These are phyloP conservation scores for Plutomurus gul DNA, from an alignment of 1,140 invertebrate species.

Conservation along the genomic window DNA sequence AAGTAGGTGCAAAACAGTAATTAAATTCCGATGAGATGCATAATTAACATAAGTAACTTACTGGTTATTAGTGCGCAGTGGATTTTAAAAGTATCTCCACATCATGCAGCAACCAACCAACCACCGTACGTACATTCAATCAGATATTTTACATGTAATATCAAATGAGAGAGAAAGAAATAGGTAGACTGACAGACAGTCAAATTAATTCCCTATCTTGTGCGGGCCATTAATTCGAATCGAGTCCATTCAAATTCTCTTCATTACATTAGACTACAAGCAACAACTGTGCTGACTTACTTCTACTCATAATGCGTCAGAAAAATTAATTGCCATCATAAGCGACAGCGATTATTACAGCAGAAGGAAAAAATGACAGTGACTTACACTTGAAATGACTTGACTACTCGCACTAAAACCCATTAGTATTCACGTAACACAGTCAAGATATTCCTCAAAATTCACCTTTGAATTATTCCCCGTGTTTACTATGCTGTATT, in stretches of 20 bases:
- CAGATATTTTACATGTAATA: not conserved
- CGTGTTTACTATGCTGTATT: too few species aligned
- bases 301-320: not conserved
- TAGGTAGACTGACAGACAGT: not conserved
- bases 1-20: too few species aligned
- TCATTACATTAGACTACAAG: too few species aligned
- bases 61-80: too few species aligned
- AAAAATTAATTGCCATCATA: not conserved
- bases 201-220: not conserved
- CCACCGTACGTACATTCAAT: too few species aligned
- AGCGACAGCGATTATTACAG: not conserved
- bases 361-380: not conserved
- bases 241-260: not conserved
- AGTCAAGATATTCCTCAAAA: too few species aligned
- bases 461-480: too few species aligned
- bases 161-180: not conserved
- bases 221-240: not conserved
- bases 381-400: constrained; percentile 13
- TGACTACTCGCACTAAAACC: not conserved
- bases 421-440: not conserved
- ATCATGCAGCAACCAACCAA: too few species aligned
- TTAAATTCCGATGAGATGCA: too few species aligned
- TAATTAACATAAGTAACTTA: too few species aligned
- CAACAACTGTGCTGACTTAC: too few species aligned
- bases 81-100: too few species aligned